Base-by-base conservation (phyloP, 2,888 invertebrate genomes). In the Eueremaeus valkanovi region DNA sequence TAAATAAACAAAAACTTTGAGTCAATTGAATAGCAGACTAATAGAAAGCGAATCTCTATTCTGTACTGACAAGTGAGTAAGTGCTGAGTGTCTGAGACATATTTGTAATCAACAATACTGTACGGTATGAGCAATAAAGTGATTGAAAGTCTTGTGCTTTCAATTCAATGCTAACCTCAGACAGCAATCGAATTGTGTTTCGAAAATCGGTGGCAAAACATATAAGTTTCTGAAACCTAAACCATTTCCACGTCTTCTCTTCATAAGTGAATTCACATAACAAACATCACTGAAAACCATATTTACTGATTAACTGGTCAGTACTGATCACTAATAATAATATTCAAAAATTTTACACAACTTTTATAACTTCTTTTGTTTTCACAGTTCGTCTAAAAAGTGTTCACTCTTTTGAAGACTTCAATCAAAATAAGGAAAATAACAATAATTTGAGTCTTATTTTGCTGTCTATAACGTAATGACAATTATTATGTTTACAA, bases 141-240 rank as follows among this genome's bases (percentile, higher is more conserved):
- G 1, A 51, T 24, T 51, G 2, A 3, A 51, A 51, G 24, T 33
- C 11, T n/a, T 21, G n/a, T n/a, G n/a, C n/a, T n/a, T n/a, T n/a
- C n/a, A n/a, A n/a, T n/a, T n/a, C n/a, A n/a, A n/a, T n/a, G 36
- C 36, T 6, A 36, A 66, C 66, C 66, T 66, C 18, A 66, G n/a
- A 31, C 66, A 33, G n/a, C 66, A 36, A 27, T 66, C 66, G 18
- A 66, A 36, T 66, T 66, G 66, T 9, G 33, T 8, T 21, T 66
- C 66, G 13, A 66, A n/a, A 66, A 66, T 66, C 5, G 66, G 66
- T 8, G 66, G 66, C 40, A 66, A 66, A 21, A 66, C 18, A 36
- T 33, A 33, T 36, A 66, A 36, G 16, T 36, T 33, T 36, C n/a
- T 36, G 21, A 36, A 66, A 36, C 36, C 66, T 31, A 66, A 66